Conservation (phyloP, 2,797 vertebrate genomes). For the Euphonia xanthogaster region DNA sequence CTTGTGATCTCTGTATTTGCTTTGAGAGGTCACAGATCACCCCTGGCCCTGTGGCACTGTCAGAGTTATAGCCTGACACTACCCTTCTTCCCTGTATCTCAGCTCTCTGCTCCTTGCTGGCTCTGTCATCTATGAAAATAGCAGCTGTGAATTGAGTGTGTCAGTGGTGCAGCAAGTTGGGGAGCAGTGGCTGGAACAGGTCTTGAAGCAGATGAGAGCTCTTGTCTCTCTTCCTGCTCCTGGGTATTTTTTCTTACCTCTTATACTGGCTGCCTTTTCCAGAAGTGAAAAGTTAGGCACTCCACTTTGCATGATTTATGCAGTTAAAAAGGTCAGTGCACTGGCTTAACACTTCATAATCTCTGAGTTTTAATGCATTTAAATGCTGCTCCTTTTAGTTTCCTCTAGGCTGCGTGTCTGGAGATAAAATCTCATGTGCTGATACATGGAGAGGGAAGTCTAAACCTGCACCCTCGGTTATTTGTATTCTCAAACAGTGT, state of each 20-base stretch:
- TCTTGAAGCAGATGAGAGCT: background rate
- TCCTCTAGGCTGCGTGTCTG: background rate
- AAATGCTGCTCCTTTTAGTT: background rate
- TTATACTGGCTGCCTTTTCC: background rate
- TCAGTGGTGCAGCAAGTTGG: background rate
- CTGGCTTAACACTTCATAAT: background rate
- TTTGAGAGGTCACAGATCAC: background rate
- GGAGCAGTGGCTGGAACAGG: background rate
- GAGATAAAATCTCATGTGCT: background rate
- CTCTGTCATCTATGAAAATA: background rate
- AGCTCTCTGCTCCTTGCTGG: background rate
- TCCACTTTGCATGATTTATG: background rate
- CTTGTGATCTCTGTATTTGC: background rate
- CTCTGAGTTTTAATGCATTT: background rate
- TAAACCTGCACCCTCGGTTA: rapidly evolving
- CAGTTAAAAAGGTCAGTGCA: background rate
- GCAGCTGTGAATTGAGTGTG: background rate
- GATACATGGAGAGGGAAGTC: background rate
- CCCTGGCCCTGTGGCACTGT: background rate
- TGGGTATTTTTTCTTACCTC: background rate
- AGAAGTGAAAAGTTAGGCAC: background rate
- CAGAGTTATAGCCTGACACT: background rate
- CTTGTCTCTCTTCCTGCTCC: background rate
- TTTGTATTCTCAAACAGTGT: background rate
- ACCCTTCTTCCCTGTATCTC: background rate